Percentiles rank a stretch among this genome's conserved stretches.
Conservation (phyloP, 2,888 invertebrate species). For the Tupiocoris notatus region DNA sequence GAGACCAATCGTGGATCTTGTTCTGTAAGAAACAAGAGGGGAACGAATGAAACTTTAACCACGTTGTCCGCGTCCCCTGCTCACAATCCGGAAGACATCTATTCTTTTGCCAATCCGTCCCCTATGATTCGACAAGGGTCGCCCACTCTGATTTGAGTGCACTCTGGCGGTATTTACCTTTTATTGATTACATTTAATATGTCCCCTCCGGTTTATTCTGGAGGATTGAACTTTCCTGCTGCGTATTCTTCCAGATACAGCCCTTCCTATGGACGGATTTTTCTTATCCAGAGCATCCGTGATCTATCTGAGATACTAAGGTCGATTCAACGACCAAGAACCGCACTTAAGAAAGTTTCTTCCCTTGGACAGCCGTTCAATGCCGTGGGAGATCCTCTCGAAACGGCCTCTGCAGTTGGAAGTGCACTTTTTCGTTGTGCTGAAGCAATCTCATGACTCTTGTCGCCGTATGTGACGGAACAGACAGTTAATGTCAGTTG, state of each 20-base stretch:
- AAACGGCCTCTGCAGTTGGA: too few species aligned
- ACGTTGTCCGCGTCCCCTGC: neutral
- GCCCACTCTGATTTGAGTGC: slow-evolving; percentile 39
- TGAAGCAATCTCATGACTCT: too few species aligned
- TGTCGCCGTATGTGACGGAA: too few species aligned
- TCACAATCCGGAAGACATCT: neutral
- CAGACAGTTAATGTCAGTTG: too few species aligned
- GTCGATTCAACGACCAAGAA: neutral
- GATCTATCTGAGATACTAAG: neutral
- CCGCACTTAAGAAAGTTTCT: neutral
- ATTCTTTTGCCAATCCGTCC: slow-evolving; percentile 3
- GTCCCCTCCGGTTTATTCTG: slow-evolving; percentile 34
- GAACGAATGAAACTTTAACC: slow-evolving; percentile 24
- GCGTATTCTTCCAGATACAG: neutral
- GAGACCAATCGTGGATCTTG: neutral
- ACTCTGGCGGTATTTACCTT: slow-evolving; percentile 33
- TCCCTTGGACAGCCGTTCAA: neutral
- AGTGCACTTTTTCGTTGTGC: too few species aligned
- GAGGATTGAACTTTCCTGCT: neutral
- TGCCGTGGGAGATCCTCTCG: too few species aligned
- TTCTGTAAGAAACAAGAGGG: neutral
- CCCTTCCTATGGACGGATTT: neutral
- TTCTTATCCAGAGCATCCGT: neutral
- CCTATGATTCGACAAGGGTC: slow-evolving; percentile 27
- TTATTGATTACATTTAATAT: slow-evolving; percentile 41